Evolutionary conservation across 2,888 invertebrate genomes (phyloP).

Genomic region (Saturnia pavonia): DNA sequence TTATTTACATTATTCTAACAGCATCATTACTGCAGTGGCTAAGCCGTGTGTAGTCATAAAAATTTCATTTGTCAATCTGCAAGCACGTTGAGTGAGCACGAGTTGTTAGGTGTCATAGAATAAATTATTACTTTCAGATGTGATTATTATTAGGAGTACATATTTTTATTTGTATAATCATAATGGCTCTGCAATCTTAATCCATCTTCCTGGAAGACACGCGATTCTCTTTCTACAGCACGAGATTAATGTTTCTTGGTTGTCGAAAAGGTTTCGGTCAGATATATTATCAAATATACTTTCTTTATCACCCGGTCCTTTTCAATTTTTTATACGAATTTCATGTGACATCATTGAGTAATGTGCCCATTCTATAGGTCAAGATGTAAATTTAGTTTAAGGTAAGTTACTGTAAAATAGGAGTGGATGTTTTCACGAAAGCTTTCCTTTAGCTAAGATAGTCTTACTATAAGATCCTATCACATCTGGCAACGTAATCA

Average conservation of each 20-base stretch:
- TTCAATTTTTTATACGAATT: neutral
- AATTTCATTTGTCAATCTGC: slow-evolving; percentile 68
- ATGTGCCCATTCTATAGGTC: neutral
- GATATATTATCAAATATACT: neutral
- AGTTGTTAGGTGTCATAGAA: slow-evolving; percentile 32
- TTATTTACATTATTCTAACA: neutral
- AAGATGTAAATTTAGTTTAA: neutral
- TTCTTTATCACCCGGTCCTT: neutral
- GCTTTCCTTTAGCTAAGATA: neutral
- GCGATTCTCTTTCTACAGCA: neutral
- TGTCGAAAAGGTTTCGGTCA: too few species aligned
- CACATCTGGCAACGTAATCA: slow-evolving; percentile 12
- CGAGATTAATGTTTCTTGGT: neutral
- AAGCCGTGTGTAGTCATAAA: slow-evolving; percentile 60
- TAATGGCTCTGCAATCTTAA: neutral
- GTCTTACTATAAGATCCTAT: neutral
- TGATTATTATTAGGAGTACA: neutral
- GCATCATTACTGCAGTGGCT: slow-evolving; percentile 38
- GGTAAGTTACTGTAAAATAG: neutral
- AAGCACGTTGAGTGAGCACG: slow-evolving; percentile 39
- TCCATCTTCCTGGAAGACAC: neutral
- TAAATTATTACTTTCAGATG: slow-evolving; percentile 18
- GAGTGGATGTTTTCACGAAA: neutral
- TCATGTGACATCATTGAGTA: neutral
- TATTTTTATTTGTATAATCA: neutral